Evolutionary conservation across 2,888 invertebrate genomes (phyloP).

Genomic region (Chrysolina oricalcia): DNA sequence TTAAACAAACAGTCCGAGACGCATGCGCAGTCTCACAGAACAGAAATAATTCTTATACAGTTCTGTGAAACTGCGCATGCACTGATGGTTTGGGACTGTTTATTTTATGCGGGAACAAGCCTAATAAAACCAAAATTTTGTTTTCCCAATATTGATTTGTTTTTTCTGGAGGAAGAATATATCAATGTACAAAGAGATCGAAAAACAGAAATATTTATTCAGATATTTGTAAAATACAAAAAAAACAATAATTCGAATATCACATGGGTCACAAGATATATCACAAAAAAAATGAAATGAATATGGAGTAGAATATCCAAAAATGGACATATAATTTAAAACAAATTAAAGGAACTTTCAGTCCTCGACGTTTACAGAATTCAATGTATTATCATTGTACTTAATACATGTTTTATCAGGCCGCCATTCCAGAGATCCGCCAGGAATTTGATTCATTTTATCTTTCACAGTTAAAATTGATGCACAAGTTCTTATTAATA

Average conservation of each 20-base stretch:
- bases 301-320: not conserved
- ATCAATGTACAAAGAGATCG: not conserved
- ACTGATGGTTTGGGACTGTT: too few relatives aligned
- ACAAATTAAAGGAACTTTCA: not conserved
- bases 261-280: not conserved
- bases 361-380: not conserved
- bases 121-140: too few relatives aligned
- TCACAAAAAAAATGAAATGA: not conserved
- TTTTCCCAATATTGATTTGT: not conserved
- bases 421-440: not conserved
- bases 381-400: conserved; percentile 1
- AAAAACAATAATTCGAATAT: not conserved
- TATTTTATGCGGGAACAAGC: too few relatives aligned
- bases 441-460: not conserved
- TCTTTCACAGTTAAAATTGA: not conserved
- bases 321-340: conserved; percentile 1
- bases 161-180: not conserved
- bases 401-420: not conserved
- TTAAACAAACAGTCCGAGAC: too few relatives aligned
- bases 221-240: conserved; percentile 1
- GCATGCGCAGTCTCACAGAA: too few relatives aligned
- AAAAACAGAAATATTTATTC: not conserved
- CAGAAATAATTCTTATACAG: too few relatives aligned
- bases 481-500: not conserved
- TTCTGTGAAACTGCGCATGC: too few relatives aligned